Conservation (phyloP, 2,797 vertebrate species). For the Linurgus olivaceus region DNA sequence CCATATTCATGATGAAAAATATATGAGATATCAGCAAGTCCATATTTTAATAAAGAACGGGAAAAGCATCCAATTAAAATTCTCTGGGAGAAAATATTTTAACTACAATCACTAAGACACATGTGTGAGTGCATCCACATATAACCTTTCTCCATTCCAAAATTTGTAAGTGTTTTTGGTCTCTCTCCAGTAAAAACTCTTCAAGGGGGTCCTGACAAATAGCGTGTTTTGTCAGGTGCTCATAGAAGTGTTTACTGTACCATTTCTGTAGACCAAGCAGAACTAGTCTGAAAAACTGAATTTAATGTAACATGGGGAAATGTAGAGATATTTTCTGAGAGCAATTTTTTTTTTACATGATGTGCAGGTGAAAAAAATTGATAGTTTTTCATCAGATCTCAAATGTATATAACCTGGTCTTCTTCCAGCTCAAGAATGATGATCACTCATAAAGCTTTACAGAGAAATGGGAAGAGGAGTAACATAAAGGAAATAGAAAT, state of each 20-base stretch:
- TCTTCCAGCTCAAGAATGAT: not conserved
- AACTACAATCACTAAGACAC: not conserved
- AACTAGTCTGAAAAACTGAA: not conserved
- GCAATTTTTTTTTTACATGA: not conserved
- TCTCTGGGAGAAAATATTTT: not conserved
- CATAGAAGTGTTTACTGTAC: not conserved
- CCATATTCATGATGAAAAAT: not conserved
- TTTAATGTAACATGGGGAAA: not conserved
- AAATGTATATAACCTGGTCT: not conserved
- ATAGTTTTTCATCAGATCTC: not conserved
- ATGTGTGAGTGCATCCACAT: fast-evolving
- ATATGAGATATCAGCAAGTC: not conserved
- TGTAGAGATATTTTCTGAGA: not conserved
- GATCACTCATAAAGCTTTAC: not conserved
- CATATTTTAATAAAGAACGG: not conserved
- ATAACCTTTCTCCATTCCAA: not conserved
- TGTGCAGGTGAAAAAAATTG: not conserved
- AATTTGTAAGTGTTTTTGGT: not conserved
- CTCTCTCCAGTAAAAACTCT: not conserved
- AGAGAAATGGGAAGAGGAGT: not conserved
- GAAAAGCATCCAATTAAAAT: constrained; percentile 21
- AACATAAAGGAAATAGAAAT: not conserved
- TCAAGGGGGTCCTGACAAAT: not conserved
- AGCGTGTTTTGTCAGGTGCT: not conserved
- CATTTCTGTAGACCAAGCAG: not conserved